Conservation (phyloP, 1,140 invertebrate species). For the Sipha flava region DNA sequence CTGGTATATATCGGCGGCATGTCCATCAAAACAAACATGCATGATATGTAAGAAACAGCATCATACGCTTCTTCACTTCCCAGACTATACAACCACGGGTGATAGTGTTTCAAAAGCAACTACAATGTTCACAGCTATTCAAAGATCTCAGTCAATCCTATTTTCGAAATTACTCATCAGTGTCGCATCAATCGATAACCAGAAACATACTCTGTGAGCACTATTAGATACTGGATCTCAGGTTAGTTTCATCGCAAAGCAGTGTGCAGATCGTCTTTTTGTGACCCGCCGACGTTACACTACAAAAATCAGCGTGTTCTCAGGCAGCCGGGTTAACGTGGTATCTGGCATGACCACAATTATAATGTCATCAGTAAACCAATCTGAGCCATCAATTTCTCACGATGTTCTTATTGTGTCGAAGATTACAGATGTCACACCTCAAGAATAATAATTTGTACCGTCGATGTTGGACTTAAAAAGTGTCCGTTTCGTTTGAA, state of each 20-base stretch:
- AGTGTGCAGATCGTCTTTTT: not conserved
- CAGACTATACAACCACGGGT: too few species aligned
- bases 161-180: not conserved
- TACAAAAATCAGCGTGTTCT: not conserved
- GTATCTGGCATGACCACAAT: not conserved
- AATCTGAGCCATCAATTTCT: not conserved
- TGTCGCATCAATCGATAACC: not conserved
- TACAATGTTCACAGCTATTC: not conserved
- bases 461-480: too few species aligned
- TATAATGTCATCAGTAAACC: not conserved
- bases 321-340: not conserved
- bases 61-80: too few species aligned
- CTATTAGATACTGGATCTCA: not conserved
- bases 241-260: not conserved
- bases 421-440: not conserved
- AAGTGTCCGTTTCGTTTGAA: too few species aligned
- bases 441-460: too few species aligned
- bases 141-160: not conserved
- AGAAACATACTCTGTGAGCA: not conserved
- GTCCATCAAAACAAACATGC: not conserved
- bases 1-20: not conserved
- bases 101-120: too few species aligned
- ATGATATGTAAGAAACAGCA: not conserved
- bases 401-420: not conserved
- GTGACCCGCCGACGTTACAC: not conserved